Percentiles rank a stretch among this genome's conserved stretches.
phyloP scores from a whole-genome alignment of 2,888 invertebrate genomes.

The Oscheius onirici region DNA sequence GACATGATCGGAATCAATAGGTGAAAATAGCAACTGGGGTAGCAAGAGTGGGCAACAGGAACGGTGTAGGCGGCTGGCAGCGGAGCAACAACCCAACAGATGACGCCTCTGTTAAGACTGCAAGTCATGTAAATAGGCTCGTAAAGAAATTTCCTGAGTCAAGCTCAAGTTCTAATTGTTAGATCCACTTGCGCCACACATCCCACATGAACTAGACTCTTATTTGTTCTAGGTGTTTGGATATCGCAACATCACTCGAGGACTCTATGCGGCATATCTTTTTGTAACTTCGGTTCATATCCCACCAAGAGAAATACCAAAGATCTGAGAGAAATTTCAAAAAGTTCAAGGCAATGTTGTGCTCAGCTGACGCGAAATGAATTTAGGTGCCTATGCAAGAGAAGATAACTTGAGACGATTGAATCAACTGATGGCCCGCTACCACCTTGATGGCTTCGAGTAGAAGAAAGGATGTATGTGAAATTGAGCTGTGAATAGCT shows the following conservation, averaged over 20 bases:
- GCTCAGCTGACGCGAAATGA: slow-evolving; percentile 18
- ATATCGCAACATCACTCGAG: slow-evolving; percentile 34
- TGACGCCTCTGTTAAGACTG: slow-evolving; percentile 23
- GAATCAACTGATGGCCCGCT: slow-evolving; percentile 6
- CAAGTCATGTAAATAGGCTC: neutral
- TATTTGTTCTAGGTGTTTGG: slow-evolving; percentile 27
- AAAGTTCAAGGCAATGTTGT: neutral
- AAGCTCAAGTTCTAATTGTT: slow-evolving; percentile 25
- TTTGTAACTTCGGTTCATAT: slow-evolving; percentile 14
- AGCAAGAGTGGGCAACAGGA: slow-evolving; percentile 2
- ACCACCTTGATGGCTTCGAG: neutral
- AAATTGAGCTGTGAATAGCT: neutral
- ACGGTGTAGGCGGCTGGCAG: neutral
- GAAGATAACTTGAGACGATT: slow-evolving; percentile 16
- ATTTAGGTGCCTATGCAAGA: neutral
- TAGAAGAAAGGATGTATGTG: neutral
- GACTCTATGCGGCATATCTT: slow-evolving; percentile 30
- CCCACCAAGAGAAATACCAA: too few species aligned
- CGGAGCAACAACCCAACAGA: slow-evolving; percentile 17
- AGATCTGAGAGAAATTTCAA: neutral
- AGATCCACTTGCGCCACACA: slow-evolving; percentile 30
- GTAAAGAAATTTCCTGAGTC: neutral
- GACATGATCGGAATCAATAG: slow-evolving; percentile 6
- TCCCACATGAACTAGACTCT: slow-evolving; percentile 31
- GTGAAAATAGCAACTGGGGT: slow-evolving; percentile 10